A percentile compares a stretch with the other conserved stretches of the same genome.
These are phyloP conservation scores for Cebus imitator DNA, from an alignment of 2,113 vertebrate genomes.

Conservation along the genomic window DNA sequence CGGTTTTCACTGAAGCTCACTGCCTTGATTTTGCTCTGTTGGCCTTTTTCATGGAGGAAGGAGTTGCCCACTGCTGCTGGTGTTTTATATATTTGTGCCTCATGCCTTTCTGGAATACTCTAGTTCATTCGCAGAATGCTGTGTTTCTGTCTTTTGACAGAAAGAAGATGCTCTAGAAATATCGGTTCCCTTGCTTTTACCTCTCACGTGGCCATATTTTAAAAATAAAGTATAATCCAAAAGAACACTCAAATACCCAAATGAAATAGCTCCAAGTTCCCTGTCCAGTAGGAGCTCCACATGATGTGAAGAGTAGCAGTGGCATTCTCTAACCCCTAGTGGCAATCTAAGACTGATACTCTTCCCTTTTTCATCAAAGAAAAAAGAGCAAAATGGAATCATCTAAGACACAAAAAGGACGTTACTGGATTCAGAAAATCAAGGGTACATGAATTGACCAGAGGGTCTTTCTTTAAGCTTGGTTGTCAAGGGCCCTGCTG, in stretches of 20 bases:
- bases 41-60: background rate
- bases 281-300: background rate
- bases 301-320: background rate
- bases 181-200: background rate
- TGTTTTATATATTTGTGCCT: background rate
- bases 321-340: background rate
- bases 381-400: background rate
- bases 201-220: background rate
- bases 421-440: background rate
- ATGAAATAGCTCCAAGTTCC: background rate
- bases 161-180: background rate
- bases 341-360: background rate
- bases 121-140: background rate
- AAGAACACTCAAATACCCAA: background rate
- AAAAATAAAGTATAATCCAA: background rate
- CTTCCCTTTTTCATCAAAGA: background rate
- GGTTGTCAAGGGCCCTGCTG: background rate
- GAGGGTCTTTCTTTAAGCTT: background rate
- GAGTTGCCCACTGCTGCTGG: background rate
- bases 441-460: background rate
- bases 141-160: background rate
- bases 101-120: background rate
- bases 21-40: background rate
- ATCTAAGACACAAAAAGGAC: background rate
- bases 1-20: background rate